These are phyloP conservation scores for Phyllostomus discolor DNA, from an alignment of 2,113 vertebrate genomes.

Conservation along the genomic window DNA sequence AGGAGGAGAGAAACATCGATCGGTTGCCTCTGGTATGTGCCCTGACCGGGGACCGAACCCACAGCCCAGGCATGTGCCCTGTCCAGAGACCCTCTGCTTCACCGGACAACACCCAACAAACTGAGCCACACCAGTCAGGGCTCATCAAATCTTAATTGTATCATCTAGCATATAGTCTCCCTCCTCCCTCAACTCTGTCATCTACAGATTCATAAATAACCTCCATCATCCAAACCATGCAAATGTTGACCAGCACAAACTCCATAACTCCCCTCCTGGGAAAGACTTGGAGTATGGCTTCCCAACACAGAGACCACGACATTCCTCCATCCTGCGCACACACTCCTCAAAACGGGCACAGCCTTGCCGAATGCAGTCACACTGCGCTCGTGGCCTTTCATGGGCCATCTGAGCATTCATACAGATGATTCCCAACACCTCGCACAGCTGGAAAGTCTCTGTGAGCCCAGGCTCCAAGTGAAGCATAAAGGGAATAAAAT, in stretches of 20 bases:
- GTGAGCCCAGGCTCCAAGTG: background rate
- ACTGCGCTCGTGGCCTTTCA: background rate
- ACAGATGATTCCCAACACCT: background rate
- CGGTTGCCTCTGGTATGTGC: too few species aligned
- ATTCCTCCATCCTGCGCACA: background rate
- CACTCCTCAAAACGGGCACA: too few species aligned
- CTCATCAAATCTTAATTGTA: background rate
- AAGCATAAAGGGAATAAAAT: background rate
- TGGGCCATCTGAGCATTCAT: background rate
- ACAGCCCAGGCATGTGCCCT: background rate
- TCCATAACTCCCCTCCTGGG: background rate
- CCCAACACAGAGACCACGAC: background rate
- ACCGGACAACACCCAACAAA: too few species aligned
- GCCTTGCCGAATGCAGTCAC: background rate
- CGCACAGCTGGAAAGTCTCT: background rate
- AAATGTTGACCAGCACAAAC: background rate
- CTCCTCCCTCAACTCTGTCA: background rate
- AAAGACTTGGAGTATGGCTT: background rate
- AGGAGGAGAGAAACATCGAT: too few species aligned
- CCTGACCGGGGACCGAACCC: too few species aligned
- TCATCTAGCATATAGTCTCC: too few species aligned
- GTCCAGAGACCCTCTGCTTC: too few species aligned
- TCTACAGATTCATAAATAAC: background rate
- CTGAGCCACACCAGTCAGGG: background rate
- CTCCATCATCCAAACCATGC: background rate